A percentile compares a stretch with the other conserved stretches of the same genome.
These are phyloP conservation scores for Leucopsar rothschildi DNA, from an alignment of 2,113 vertebrate species.

Conservation along the genomic window DNA sequence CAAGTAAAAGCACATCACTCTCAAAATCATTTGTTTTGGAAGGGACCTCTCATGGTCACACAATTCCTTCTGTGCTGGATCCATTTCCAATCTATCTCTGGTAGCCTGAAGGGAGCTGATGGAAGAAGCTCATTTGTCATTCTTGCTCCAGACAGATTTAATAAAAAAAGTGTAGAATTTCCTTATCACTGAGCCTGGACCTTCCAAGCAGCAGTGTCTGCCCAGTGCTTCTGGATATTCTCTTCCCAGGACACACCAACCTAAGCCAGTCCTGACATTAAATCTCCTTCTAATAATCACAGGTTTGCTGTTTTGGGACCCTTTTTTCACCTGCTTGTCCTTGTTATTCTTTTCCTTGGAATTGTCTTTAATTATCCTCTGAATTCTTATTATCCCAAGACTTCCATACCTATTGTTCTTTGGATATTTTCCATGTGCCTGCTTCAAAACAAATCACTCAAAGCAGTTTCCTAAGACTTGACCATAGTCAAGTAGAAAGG, in stretches of 20 bases:
- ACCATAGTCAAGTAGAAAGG: not conserved
- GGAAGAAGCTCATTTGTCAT: not conserved
- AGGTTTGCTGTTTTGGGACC: not conserved
- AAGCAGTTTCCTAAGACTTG: not conserved
- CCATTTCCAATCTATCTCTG: not conserved
- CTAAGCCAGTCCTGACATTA: not conserved
- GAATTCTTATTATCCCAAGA: not conserved
- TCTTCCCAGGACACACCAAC: not conserved
- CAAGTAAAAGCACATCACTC: not conserved
- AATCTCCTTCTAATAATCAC: accelerated
- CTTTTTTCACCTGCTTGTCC: not conserved
- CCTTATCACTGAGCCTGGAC: not conserved
- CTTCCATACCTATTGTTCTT: not conserved
- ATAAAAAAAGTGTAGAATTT: not conserved
- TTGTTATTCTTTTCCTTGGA: not conserved
- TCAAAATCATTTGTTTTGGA: not conserved
- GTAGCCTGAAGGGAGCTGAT: not conserved
- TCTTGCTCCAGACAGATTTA: not conserved
- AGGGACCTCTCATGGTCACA: not conserved
- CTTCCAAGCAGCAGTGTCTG: not conserved
- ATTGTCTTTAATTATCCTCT: not conserved
- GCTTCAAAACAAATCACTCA: not conserved
- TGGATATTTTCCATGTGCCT: not conserved
- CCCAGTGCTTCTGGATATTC: not conserved
- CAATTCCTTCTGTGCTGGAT: not conserved